A percentile compares a stretch with the other conserved stretches of the same genome.
phyloP scores from a whole-genome alignment of 1,140 invertebrate genomes.

The Latrodectus geometricus region DNA sequence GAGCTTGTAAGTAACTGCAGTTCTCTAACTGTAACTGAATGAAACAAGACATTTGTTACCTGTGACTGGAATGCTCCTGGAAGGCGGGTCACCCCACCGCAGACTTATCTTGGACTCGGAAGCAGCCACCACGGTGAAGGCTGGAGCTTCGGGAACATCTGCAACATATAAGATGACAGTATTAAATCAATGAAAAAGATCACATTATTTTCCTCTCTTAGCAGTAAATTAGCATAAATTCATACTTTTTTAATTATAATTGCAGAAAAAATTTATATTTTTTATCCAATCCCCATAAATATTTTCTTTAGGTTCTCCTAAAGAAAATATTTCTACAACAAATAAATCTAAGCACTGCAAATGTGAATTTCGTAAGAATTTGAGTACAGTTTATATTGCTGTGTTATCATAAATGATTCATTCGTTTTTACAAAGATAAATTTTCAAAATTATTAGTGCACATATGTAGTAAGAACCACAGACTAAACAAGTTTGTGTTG shows the following conservation, averaged over 20 bases:
- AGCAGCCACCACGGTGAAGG: slow-evolving; percentile 34
- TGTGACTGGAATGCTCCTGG: slow-evolving; percentile 50
- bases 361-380: not conserved
- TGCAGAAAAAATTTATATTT: not conserved
- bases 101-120: slow-evolving; percentile 59
- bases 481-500: too few species aligned
- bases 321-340: too few species aligned
- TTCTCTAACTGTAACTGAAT: too few species aligned
- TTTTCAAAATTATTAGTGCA: too few species aligned
- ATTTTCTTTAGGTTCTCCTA: not conserved
- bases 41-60: slow-evolving; percentile 11
- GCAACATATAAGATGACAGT: not conserved
- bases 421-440: too few species aligned
- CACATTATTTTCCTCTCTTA: not conserved
- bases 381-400: too few species aligned
- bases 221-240: not conserved
- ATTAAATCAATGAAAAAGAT: not conserved
- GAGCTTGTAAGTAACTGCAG: too few species aligned
- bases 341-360: not conserved
- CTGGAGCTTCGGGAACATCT: slow-evolving; percentile 56
- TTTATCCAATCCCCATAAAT: not conserved
- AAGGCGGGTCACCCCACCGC: slow-evolving; percentile 48
- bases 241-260: not conserved
- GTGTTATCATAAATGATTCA: too few species aligned
- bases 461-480: too few species aligned